Base-by-base conservation (phyloP, 2,888 invertebrate genomes). In the Acanthosepion pharaonis region DNA sequence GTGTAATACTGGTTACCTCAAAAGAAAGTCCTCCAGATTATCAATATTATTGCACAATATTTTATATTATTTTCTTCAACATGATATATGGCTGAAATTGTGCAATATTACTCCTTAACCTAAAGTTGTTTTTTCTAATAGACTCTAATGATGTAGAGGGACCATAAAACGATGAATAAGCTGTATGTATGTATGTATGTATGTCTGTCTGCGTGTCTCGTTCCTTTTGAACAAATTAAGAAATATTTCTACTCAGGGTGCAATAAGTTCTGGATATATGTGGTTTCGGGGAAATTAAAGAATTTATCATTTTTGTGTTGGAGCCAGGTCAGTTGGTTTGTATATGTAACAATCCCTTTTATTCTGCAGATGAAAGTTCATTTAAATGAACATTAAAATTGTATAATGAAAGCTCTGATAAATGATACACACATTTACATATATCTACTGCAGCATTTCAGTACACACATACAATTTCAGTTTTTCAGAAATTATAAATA, bases 221-320 rank as follows among this genome's bases (percentile, higher is more conserved):
- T n/a, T 78, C 78, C 8, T 78, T 78, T 78, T 78, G 78, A 78
- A 78, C n/a, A 2, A 28, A 64, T 64, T 64, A 64, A 78, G n/a
- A 78, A 78, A n/a, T 28, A 59, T 78, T 78, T 78, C n/a, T 78
- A 78, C n/a, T 78, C n/a, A 78, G 78, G n/a, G n/a, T 78, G 78
- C 78, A 78, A 78, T 78, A 78, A 78, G 28, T 78, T 78, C 78
- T 78, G 78, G 78, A 78, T 28, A 78, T 78, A 78, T n/a, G 28
- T 78, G 78, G 78, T n/a, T 28, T n/a, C 78, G 28, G n/a, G n/a
- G n/a, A 59, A 59, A n/a, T 78, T 78, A 15, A n/a, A 78, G 9
- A n/a, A 28, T 78, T n/a, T n/a, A 78, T 78, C 6, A n/a, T 78
- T 78, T n/a, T 78, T 78, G 28, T 78, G 28, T 78, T 78, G n/a